Evolutionary conservation across 2,888 invertebrate species (phyloP), one percentile per base, ranked within the genome.

Genomic region (Melanostoma scalare): DNA sequence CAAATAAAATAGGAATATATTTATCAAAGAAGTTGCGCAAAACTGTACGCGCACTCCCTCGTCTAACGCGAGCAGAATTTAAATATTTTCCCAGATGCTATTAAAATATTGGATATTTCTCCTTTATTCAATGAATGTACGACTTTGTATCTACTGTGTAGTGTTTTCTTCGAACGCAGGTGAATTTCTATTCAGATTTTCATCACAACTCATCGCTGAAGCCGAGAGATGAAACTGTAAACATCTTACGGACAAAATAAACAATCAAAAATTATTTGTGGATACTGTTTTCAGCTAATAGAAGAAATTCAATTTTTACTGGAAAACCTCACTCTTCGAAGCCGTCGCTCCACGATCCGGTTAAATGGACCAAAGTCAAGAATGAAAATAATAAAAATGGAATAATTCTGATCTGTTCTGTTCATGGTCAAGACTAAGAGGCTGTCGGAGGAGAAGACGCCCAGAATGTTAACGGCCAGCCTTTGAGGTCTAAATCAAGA

Each of bases 11-110:
- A 46, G 42, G 40, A 56, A 67, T 58, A 60, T 50, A 38, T 63
- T 67, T 73, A 63, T 76, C 76, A 76, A 81, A 72, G 72, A 40
- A 81, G 68, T 72, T 69, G 71, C 58, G 78, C 69, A 82, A 78
- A 82, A 56, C 61, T 30, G 68, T 73, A 33, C 6, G 82, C 73
- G 58, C 63, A 60, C 63, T 40, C 56, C 68, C 68, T 33, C 46
- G 4, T n/a, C 9, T 50, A 82, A 61, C 81, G 56, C 42, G 77
- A 68, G 5, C 38, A 38, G 81, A 82, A 82, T 82, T 53, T 48
- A 8, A 46, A 61, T 46, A 61, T 61, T 46, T 36, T 10, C 36
- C 20, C 9, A 8, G 9, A 46, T 6, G 20, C 9, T 46, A 36
- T 61, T 46, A 3, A 40, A 61, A 61, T 20, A 10, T 1, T 33